Conservation (phyloP, 1,140 invertebrate species). For the Amphibalanus amphitrite region DNA sequence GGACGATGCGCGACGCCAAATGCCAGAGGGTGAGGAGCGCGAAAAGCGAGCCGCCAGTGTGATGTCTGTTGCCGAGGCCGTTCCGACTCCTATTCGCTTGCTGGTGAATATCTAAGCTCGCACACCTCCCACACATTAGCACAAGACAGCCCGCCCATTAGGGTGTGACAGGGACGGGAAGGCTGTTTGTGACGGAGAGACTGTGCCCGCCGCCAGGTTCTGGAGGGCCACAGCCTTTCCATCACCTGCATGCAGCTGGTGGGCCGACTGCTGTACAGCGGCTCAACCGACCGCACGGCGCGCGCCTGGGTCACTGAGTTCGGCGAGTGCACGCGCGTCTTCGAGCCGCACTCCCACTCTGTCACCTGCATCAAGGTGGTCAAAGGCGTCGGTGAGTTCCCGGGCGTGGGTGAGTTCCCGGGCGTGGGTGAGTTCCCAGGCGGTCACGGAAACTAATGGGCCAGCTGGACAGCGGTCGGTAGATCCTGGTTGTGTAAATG, state of each 20-base stretch:
- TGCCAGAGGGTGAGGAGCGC: not conserved
- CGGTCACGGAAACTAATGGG: no score
- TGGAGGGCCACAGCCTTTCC: slow-evolving; percentile 28
- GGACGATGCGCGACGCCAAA: not conserved
- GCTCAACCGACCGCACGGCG: slow-evolving; percentile 32
- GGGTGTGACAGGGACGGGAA: slow-evolving; percentile 26
- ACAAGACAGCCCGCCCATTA: slow-evolving; percentile 27
- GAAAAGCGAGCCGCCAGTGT: no score
- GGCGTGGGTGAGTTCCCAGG: no score
- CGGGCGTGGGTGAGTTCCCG: no score
- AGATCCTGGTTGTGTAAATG: no score
- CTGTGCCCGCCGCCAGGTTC: slow-evolving; percentile 22
- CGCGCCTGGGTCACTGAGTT: slow-evolving; percentile 36
- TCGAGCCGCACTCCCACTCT: slow-evolving; percentile 31
- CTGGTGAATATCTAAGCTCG: not conserved
- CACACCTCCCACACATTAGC: slow-evolving; percentile 7
- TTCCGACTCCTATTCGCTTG: not conserved
- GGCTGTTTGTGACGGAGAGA: slow-evolving; percentile 31
- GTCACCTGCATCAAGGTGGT: slow-evolving; percentile 30
- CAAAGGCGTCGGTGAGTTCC: slow-evolving; percentile 31
- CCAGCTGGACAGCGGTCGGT: no score
- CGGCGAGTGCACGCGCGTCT: slow-evolving; percentile 33
- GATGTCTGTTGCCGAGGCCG: no score
- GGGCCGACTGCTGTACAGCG: slow-evolving; percentile 34
- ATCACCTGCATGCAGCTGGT: slow-evolving; percentile 13